Conservation (phyloP, 2,113 vertebrate species). For the Entosphenus tridentatus region DNA sequence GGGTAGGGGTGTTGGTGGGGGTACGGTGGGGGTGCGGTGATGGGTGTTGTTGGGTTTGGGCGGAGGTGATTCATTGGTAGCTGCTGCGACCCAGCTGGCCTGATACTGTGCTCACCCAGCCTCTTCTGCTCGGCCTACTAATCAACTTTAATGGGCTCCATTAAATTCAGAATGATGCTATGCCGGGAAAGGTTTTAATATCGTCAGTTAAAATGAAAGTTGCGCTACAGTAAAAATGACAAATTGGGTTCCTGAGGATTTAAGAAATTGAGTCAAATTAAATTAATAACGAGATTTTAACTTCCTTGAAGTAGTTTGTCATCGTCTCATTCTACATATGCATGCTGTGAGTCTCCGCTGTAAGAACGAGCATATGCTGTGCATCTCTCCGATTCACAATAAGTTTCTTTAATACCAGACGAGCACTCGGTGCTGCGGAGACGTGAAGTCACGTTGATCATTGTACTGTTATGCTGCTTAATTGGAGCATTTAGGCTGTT, state of each 20-base stretch:
- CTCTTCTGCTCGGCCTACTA: not conserved
- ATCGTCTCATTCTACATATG: too few relatives aligned
- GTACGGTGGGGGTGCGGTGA: too few relatives aligned
- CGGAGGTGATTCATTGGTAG: not conserved
- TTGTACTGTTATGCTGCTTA: too few relatives aligned
- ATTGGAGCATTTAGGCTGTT: too few relatives aligned
- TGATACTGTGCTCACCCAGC: not conserved
- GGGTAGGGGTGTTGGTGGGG: too few relatives aligned
- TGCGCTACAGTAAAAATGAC: conserved; percentile 5
- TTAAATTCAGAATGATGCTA: conserved; percentile 4
- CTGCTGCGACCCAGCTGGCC: not conserved
- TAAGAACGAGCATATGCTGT: too few relatives aligned
- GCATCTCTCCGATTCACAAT: too few relatives aligned
- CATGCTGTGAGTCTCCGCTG: too few relatives aligned
- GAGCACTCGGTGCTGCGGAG: too few relatives aligned
- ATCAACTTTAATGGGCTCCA: conserved; percentile 3
- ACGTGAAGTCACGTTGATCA: too few relatives aligned
- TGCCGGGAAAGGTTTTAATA: not conserved
- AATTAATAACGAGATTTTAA: conserved; percentile 5
- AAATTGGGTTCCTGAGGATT: conserved; percentile 1
- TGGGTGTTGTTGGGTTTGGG: too few relatives aligned
- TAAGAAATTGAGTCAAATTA: conserved; percentile 3
- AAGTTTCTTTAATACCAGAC: too few relatives aligned
- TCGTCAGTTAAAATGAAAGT: not conserved
- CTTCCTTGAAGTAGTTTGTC: not conserved